A percentile compares a stretch with the other conserved stretches of the same genome.
These are phyloP conservation scores for Euura saliciscinereae DNA, from an alignment of 1,140 invertebrate genomes.

Conservation along the genomic window DNA sequence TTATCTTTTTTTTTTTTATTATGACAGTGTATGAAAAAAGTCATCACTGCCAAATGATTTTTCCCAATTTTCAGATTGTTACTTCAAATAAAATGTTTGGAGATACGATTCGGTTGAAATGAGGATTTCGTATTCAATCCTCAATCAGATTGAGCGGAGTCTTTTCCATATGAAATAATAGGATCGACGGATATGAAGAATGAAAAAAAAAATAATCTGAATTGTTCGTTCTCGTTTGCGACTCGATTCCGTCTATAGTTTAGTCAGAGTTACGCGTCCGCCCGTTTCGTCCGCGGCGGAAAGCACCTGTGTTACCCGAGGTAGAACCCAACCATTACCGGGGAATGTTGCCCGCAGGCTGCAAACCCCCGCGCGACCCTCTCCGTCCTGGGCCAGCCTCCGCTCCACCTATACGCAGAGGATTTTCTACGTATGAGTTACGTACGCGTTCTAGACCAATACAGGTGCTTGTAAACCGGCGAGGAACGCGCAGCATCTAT, in stretches of 20 bases:
- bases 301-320: slow-evolving; percentile 58
- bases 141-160: too few relatives aligned
- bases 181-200: too few relatives aligned
- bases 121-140: too few relatives aligned
- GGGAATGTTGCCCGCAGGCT: slow-evolving; percentile 55
- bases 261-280: slow-evolving; percentile 1
- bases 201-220: not conserved
- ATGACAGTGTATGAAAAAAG: too few relatives aligned
- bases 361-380: slow-evolving; percentile 29
- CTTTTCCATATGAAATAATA: too few relatives aligned
- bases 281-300: slow-evolving; percentile 14
- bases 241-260: not conserved
- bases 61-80: too few relatives aligned
- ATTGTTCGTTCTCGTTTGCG: not conserved
- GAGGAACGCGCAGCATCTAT: not conserved
- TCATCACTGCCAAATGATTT: too few relatives aligned
- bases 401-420: slow-evolving; percentile 27
- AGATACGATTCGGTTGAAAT: too few relatives aligned
- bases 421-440: not conserved
- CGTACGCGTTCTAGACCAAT: not conserved
- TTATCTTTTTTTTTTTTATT: not conserved
- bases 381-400: slow-evolving; percentile 30
- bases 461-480: not conserved
- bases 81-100: too few relatives aligned
- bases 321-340: slow-evolving; percentile 56